Evolutionary conservation across 2,888 invertebrate genomes (phyloP), one percentile per base, ranked within the genome.

Genomic region (Macaria liturata): DNA sequence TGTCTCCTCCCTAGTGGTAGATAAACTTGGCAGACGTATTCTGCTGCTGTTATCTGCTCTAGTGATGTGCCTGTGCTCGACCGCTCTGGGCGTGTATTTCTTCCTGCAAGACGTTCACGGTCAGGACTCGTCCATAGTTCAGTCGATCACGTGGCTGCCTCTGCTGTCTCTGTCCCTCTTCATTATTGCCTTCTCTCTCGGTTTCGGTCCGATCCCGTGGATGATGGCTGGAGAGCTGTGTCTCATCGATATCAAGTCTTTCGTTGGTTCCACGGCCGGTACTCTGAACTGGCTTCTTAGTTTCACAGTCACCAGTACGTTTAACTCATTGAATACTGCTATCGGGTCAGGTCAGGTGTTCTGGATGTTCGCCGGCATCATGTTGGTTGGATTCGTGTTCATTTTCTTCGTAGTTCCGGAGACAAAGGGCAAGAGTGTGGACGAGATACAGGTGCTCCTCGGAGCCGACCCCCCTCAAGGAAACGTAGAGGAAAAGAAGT

Each of bases 121-220:
- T 0, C 37, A 48, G 0, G 59, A 78, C 0, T 67, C 81, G 0
- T 71, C 78, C 0, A 84, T 93, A 32, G 89, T 95, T 0, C 74
- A 78, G 0, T 75, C 86, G 9, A 89, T 97, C 5, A 93, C 93
- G 0, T 97, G 96, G 95, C 77, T 98, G 57, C 97, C 97, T 0
- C 84, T 98, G 4, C 71, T 94, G 1, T 94, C 95, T 32, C 83
- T 97, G 30, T 95, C 96, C 46, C 64, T 96, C 2, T 98, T 96
- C 82, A 95, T 97, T 30, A 83, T 96, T 30, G 94, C 96, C 46
- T 98, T 97, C 86, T 96, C 97, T 0, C 75, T 97, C 42, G 97
- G 97, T 49, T 95, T 95, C 71, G 98, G 98, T 0, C 98, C 98
- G 0, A 96, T 98, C 47, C 97, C 97, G 0, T 97, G 96, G 96